A percentile compares a stretch with the other conserved stretches of the same genome.
Evolutionary conservation across 2,797 vertebrate genomes (phyloP).

Genomic region (Pangasius sanitwongsei): DNA sequence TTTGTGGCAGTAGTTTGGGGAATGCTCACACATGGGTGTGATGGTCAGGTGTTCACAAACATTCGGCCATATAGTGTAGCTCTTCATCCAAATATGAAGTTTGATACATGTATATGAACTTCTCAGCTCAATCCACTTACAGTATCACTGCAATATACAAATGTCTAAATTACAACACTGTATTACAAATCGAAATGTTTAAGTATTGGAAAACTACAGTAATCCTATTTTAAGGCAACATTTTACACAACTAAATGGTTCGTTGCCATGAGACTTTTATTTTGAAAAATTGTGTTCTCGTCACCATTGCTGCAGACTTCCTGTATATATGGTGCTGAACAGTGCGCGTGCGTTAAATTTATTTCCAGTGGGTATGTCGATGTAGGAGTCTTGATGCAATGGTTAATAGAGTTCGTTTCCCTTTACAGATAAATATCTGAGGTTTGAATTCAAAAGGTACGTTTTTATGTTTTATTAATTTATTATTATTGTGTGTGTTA

Average conservation of each 20-base stretch:
- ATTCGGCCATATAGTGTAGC: neutral
- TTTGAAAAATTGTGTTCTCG: constrained; percentile 8
- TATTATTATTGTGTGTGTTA: neutral
- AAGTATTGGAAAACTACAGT: neutral
- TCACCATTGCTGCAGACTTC: neutral
- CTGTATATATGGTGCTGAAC: neutral
- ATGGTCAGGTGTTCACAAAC: too few species aligned
- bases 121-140: neutral
- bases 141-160: neutral
- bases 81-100: neutral
- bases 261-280: constrained; percentile 6
- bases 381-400: neutral
- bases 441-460: neutral
- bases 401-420: neutral
- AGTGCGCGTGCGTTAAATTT: constrained; percentile 13
- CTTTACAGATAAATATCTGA: neutral
- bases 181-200: neutral
- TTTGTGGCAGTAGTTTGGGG: too few species aligned
- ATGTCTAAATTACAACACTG: neutral
- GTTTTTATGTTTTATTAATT: neutral
- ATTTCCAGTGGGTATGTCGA: neutral
- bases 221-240: neutral
- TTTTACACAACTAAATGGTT: neutral
- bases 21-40: too few species aligned
- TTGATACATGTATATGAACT: neutral